These are phyloP conservation scores for Drosophila borealis DNA, from an alignment of 2,888 invertebrate species.

Conservation along the genomic window DNA sequence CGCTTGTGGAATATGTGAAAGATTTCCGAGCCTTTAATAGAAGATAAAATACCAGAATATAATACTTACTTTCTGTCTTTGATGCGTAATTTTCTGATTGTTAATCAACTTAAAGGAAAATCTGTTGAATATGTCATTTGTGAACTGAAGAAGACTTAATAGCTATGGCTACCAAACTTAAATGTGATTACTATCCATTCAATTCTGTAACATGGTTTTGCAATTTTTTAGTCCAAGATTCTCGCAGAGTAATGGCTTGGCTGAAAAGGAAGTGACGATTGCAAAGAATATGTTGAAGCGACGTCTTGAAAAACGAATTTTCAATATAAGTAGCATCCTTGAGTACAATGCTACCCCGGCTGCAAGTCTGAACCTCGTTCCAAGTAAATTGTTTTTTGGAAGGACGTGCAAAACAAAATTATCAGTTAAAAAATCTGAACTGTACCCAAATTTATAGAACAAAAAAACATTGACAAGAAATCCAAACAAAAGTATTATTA, in stretches of 20 bases:
- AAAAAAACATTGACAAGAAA: neutral
- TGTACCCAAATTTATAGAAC: neutral
- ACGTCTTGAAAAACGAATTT: slow-evolving; percentile 1
- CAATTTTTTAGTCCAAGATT: slow-evolving; percentile 1
- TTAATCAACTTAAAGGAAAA: slow-evolving; percentile 1
- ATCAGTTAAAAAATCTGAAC: slow-evolving; percentile 2
- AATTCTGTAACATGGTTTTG: neutral
- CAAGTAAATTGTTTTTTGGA: slow-evolving; percentile 4
- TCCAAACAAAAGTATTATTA: slow-evolving; percentile 1
- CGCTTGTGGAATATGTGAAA: too few relatives aligned
- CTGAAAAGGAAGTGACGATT: slow-evolving; percentile 11
- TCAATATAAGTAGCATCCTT: neutral
- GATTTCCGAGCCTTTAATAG: too few relatives aligned
- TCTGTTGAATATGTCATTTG: neutral
- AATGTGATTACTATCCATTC: neutral
- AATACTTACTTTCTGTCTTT: too few relatives aligned
- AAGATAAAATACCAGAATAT: too few relatives aligned
- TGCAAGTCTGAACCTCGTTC: neutral
- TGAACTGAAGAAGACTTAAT: neutral
- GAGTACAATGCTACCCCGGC: slow-evolving; percentile 10
- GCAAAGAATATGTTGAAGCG: slow-evolving; percentile 6
- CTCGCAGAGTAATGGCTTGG: slow-evolving; percentile 9
- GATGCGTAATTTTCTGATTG: neutral
- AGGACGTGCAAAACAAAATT: slow-evolving; percentile 12
- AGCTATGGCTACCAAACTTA: neutral